Conservation (phyloP, 2,888 invertebrate genomes). For the Oscheius myriophilus region DNA sequence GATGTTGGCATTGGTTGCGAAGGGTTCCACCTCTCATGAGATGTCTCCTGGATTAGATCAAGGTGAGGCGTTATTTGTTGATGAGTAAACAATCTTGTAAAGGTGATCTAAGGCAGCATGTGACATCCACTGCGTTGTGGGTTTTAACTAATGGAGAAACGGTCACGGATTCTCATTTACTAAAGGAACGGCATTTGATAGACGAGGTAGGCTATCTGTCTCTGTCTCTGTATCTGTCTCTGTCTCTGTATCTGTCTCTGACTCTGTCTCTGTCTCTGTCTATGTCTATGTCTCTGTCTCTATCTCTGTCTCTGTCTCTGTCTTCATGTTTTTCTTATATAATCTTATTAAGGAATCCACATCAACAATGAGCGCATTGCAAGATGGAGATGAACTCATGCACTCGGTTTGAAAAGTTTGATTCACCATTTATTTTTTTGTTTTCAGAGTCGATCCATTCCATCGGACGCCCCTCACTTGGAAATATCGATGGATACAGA, state of each 20-base stretch:
- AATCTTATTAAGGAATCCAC: slow-evolving; percentile 22
- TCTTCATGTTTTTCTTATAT: neutral
- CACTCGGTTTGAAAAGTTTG: slow-evolving; percentile 4
- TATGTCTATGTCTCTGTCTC: neutral
- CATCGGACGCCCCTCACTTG: slow-evolving; percentile 36
- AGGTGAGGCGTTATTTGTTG: neutral
- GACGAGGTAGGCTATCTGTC: slow-evolving; percentile 23
- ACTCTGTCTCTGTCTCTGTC: too few species aligned
- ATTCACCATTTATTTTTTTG: neutral
- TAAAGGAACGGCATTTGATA: slow-evolving; percentile 32
- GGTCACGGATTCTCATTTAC: slow-evolving; percentile 43
- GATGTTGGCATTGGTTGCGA: too few species aligned
- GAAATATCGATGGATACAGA: slow-evolving; percentile 62
- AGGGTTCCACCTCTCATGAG: neutral
- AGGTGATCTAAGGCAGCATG: slow-evolving; percentile 5
- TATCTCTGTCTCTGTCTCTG: slow-evolving; percentile 2
- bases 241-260: too few species aligned
- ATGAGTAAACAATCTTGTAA: neutral
- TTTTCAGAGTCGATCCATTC: slow-evolving; percentile 2
- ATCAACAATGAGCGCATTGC: slow-evolving; percentile 13
- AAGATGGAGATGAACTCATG: slow-evolving; percentile 5
- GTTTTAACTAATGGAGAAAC: slow-evolving; percentile 58
- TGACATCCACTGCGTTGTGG: slow-evolving; percentile 56
- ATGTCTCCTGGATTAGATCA: neutral
- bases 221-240: too few species aligned